A percentile compares a stretch with the other conserved stretches of the same genome.
Evolutionary conservation across 2,888 invertebrate genomes (phyloP).

Genomic region (Drosophila pseudotakahashii): DNA sequence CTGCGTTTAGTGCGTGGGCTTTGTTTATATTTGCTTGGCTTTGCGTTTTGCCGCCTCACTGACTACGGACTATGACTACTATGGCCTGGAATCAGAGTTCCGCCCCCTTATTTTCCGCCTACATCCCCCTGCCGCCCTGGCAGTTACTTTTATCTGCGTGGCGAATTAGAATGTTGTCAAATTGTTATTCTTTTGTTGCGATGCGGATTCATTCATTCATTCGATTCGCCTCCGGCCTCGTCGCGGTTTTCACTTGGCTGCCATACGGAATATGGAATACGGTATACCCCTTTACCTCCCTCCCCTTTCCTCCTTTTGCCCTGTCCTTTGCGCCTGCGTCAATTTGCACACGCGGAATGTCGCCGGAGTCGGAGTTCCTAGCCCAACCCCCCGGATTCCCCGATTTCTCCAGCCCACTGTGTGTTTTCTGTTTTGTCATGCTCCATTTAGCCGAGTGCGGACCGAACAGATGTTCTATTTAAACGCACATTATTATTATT

Average conservation of each 20-base stretch:
- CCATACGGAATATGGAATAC: background rate
- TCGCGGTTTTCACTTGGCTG: conserved; percentile 32
- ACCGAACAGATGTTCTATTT: conserved; percentile 85
- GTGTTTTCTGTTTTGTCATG: conserved; percentile 84
- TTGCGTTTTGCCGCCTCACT: conserved; percentile 78
- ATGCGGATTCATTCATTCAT: conserved; percentile 80
- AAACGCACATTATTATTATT: conserved; percentile 84
- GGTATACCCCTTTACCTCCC: conserved; percentile 63
- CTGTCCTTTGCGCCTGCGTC: conserved; percentile 65
- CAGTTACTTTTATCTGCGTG: conserved; percentile 81
- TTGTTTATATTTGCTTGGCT: conserved; percentile 80
- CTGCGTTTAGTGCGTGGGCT: conserved; percentile 41
- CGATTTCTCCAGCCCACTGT: conserved; percentile 52
- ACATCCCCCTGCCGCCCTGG: conserved; percentile 27
- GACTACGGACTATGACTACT: conserved; percentile 51
- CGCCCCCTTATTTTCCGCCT: conserved; percentile 48
- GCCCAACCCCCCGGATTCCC: background rate
- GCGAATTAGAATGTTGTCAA: conserved; percentile 84
- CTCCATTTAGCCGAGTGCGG: conserved; percentile 84
- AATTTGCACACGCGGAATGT: conserved; percentile 40
- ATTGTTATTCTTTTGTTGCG: conserved; percentile 82
- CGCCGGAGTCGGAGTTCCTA: conserved; percentile 31
- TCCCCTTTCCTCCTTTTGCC: conserved; percentile 11
- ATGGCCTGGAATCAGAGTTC: conserved; percentile 64
- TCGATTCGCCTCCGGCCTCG: conserved; percentile 60